Conservation (phyloP, 2,797 vertebrate genomes). For the Novumbra hubbsi region DNA sequence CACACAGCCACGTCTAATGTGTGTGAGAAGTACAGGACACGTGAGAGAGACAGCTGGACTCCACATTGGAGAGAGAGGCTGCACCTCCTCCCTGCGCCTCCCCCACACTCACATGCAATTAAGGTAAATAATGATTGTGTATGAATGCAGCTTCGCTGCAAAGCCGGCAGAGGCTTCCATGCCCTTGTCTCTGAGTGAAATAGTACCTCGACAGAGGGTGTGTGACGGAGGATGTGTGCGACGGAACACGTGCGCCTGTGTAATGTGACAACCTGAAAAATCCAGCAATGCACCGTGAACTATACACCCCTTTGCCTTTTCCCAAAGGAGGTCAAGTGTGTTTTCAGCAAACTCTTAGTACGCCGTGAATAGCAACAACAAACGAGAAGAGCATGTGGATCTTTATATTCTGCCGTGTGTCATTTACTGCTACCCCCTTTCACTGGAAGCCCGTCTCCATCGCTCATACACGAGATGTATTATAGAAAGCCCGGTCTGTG, state of each 20-base stretch:
- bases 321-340: not conserved
- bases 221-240: conserved; percentile 33
- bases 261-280: conserved; percentile 8
- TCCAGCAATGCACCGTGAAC: not conserved
- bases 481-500: not conserved
- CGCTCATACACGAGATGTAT: not conserved
- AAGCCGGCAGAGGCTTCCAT: conserved; percentile 51
- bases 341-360: not conserved
- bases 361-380: not conserved
- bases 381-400: not conserved
- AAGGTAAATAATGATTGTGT: conserved; percentile 69
- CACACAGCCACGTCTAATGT: not conserved
- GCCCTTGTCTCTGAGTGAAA: conserved; percentile 64
- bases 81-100: conserved; percentile 51
- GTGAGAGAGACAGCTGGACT: conserved; percentile 39
- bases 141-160: conserved; percentile 50
- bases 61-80: conserved; percentile 47
- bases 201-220: conserved; percentile 49
- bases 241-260: not conserved
- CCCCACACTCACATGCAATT: conserved; percentile 62
- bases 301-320: not conserved
- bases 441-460: not conserved
- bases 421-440: not conserved
- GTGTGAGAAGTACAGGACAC: not conserved
- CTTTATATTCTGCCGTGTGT: not conserved